Conservation (phyloP, 2,888 invertebrate genomes). For the Drosophila greeni region DNA sequence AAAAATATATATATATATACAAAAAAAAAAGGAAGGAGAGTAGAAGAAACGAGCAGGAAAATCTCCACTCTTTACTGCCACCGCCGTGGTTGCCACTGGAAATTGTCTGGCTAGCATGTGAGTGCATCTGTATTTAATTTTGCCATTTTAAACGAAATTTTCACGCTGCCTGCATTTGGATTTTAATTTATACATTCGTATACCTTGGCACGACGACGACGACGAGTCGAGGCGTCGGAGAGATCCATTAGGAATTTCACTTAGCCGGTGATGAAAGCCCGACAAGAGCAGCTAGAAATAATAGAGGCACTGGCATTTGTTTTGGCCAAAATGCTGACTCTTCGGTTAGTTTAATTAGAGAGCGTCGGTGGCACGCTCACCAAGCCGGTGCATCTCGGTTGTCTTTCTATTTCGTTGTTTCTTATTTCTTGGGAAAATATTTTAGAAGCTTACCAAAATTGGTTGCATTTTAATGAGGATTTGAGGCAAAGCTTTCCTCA, state of each 20-base stretch:
- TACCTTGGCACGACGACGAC: slow-evolving; percentile 12
- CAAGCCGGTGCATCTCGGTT: neutral
- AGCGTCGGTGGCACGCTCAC: slow-evolving; percentile 1
- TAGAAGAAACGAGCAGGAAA: slow-evolving; percentile 26
- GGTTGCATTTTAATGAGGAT: neutral
- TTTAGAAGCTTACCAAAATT: slow-evolving; percentile 1
- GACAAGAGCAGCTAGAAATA: slow-evolving; percentile 18
- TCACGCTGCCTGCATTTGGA: slow-evolving; percentile 50
- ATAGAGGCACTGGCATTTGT: slow-evolving; percentile 10
- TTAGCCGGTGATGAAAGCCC: slow-evolving; percentile 37
- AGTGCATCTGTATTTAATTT: slow-evolving; percentile 61
- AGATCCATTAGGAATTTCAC: slow-evolving; percentile 29
- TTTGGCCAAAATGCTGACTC: slow-evolving; percentile 10
- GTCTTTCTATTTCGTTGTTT: neutral
- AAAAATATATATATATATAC: neutral
- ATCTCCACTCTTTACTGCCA: slow-evolving; percentile 31
- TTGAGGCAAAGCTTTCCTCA: neutral
- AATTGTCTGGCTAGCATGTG: slow-evolving; percentile 49
- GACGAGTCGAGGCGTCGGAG: slow-evolving; percentile 17
- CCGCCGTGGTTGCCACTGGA: slow-evolving; percentile 7
- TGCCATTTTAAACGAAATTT: slow-evolving; percentile 59
- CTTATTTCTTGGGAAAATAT: neutral
- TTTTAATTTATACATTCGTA: slow-evolving; percentile 51
- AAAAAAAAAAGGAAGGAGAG: slow-evolving; percentile 3
- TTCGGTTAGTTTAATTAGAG: slow-evolving; percentile 28